These are phyloP conservation scores for Amazona ochrocephala DNA, from an alignment of 2,797 vertebrate species.

Conservation along the genomic window DNA sequence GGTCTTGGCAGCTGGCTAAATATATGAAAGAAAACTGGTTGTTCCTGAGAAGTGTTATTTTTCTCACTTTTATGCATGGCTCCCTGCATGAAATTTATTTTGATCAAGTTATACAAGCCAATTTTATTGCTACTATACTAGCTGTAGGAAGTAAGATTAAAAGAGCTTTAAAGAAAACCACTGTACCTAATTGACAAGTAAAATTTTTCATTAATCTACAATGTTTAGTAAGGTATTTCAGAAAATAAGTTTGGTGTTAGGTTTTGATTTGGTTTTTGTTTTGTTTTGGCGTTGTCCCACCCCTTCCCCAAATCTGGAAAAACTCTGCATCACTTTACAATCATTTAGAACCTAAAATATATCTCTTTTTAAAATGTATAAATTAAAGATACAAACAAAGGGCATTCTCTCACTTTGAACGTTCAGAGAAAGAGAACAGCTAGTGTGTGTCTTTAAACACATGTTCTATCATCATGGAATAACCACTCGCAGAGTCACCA, in stretches of 20 bases:
- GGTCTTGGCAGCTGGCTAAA: conserved; percentile 32
- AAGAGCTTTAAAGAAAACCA: background rate
- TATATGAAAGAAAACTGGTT: background rate
- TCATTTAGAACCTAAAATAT: background rate
- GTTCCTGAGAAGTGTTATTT: background rate
- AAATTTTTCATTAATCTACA: background rate
- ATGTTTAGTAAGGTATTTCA: background rate
- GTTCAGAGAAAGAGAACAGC: background rate
- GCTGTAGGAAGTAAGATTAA: background rate
- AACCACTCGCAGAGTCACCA: background rate
- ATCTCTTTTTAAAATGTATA: background rate
- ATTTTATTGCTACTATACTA: background rate
- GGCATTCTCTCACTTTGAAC: background rate
- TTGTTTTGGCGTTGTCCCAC: background rate
- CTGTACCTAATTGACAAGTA: background rate
- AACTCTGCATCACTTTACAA: background rate
- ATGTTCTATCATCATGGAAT: accelerated
- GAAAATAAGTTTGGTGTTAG: background rate
- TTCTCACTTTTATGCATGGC: conserved; percentile 2
- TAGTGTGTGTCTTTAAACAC: background rate
- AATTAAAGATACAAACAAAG: background rate
- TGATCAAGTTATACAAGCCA: background rate
- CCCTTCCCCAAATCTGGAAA: background rate
- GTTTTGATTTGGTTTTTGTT: background rate
- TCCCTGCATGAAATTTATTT: background rate